These are phyloP conservation scores for Eustalomyia histrio DNA, from an alignment of 2,888 invertebrate species.

Conservation along the genomic window DNA sequence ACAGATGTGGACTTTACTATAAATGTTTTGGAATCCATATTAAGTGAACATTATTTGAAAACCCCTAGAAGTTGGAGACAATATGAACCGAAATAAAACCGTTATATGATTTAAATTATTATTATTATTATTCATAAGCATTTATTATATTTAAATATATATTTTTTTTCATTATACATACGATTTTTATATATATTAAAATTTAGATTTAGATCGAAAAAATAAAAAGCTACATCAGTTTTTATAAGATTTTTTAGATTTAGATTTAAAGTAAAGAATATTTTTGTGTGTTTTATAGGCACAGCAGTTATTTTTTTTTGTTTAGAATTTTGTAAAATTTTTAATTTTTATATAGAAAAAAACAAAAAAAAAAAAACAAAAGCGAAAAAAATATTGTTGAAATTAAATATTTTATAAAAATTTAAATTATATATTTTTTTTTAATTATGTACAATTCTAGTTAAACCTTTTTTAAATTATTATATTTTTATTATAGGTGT, in stretches of 20 bases:
- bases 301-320: conserved; percentile 69
- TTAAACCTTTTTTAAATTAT: conserved; percentile 2
- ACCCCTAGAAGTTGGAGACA: conserved; percentile 74
- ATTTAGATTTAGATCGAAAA: conserved; percentile 57
- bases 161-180: conserved; percentile 56
- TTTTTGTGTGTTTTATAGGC: conserved; percentile 64
- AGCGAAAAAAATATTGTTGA: background rate
- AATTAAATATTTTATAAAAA: background rate
- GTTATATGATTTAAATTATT: background rate
- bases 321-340: background rate
- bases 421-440: background rate
- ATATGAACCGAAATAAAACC: conserved; percentile 49
- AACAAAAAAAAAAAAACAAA: background rate
- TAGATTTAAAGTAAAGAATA: conserved; percentile 8
- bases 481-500: background rate
- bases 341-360: background rate
- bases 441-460: background rate
- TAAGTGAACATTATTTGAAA: conserved; percentile 72
- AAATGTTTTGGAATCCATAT: conserved; percentile 80
- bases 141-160: conserved; percentile 29
- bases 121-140: conserved; percentile 26
- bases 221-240: conserved; percentile 46
- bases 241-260: conserved; percentile 10
- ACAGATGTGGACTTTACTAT: conserved; percentile 90
- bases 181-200: conserved; percentile 49